A percentile compares a stretch with the other conserved stretches of the same genome.
Conservation (phyloP, 1,140 invertebrate genomes). For the Lepidurus couesii region DNA sequence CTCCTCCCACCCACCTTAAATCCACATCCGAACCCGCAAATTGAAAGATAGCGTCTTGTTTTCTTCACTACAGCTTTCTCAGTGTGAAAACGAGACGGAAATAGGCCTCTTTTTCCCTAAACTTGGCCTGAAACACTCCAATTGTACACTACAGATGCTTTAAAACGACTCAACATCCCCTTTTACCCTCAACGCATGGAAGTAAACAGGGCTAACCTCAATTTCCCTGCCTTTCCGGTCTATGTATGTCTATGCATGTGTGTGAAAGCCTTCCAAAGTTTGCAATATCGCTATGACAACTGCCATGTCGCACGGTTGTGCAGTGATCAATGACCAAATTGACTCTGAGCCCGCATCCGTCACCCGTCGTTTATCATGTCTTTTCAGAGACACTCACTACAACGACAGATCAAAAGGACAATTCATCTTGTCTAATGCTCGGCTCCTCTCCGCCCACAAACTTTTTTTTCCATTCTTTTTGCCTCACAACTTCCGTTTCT, state of each 20-base stretch:
- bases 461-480: conserved; percentile 10
- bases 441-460: not conserved
- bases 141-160: too few relatives aligned
- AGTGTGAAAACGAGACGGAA: not conserved
- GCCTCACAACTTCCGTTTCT: not conserved
- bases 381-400: not conserved
- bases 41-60: not conserved
- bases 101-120: not conserved
- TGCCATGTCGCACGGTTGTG: not conserved
- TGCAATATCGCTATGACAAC: conserved; percentile 15
- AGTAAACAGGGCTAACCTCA: conserved; percentile 14
- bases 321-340: not conserved
- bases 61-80: not conserved
- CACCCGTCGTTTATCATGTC: not conserved
- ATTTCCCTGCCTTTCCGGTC: not conserved
- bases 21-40: not conserved
- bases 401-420: conserved; percentile 13
- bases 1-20: not conserved
- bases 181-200: not conserved
- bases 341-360: conserved; percentile 8
- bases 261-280: not conserved
- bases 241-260: not conserved
- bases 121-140: too few relatives aligned
- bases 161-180: not conserved
- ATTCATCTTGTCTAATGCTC: not conserved